phyloP scores from a whole-genome alignment of 1,140 invertebrate species.

The Apis dorsata region DNA sequence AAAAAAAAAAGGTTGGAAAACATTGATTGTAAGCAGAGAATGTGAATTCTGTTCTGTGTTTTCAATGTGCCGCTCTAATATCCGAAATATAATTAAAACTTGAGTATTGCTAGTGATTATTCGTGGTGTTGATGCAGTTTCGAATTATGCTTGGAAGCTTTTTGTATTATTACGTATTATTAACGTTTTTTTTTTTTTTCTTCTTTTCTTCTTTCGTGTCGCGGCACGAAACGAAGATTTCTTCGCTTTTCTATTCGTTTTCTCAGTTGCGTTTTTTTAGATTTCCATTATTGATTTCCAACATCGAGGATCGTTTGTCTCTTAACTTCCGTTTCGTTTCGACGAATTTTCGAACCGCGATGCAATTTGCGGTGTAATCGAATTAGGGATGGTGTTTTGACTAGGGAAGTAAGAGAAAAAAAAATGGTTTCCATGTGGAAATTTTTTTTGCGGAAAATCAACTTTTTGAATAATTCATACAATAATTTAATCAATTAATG shows the following conservation, averaged over 20 bases:
- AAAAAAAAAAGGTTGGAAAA: too few relatives aligned
- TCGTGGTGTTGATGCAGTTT: slow-evolving; percentile 59
- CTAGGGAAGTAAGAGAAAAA: neutral
- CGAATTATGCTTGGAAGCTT: slow-evolving; percentile 57
- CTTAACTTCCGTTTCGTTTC: neutral
- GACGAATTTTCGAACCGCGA: neutral
- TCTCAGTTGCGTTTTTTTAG: neutral
- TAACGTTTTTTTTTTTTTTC: too few relatives aligned
- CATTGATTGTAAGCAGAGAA: slow-evolving; percentile 46
- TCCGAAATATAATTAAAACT: slow-evolving; percentile 13
- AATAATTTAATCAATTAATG: too few relatives aligned
- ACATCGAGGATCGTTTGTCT: neutral
- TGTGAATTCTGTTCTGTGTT: slow-evolving; percentile 60
- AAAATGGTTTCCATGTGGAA: neutral
- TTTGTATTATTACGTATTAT: slow-evolving; percentile 31
- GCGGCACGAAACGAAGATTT: neutral
- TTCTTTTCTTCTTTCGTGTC: slow-evolving; percentile 31
- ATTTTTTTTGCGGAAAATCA: neutral
- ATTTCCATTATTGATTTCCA: neutral
- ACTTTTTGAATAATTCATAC: neutral
- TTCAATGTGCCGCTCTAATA: slow-evolving; percentile 56
- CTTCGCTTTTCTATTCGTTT: slow-evolving; percentile 10
- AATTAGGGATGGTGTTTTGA: neutral
- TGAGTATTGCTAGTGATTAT: slow-evolving; percentile 57
- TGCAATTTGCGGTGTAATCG: neutral